Evolutionary conservation across 92 coral and sea anemone genomes (phyloP), one percentile per base, ranked within the genome.

Genomic region (Palythoa caribaeorum): DNA sequence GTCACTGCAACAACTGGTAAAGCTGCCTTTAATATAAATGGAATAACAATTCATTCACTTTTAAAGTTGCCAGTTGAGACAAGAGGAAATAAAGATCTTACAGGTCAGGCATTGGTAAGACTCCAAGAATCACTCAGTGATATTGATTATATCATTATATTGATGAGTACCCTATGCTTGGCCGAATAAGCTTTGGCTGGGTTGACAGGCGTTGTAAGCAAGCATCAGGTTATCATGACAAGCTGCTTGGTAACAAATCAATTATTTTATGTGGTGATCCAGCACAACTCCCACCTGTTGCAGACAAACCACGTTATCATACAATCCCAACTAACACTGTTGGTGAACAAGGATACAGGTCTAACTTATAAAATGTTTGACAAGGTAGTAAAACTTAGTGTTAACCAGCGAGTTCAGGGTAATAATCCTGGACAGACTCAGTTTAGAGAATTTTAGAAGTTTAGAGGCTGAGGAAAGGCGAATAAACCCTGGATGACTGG

Each of bases 231-330:
- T 76, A 53, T 78, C 87, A 90, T 73, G 90, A 93, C 81, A 84
- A 93, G 86, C 74, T 90, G 38, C 88, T 90, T 78, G 93, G 94
- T 21, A 87, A 84, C 63, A 85, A 75, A 69, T 93, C 96, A 10
- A 57, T 91, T 47, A 88, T 93, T 80, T 88, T 93, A 93, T 77
- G 88, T 87, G 95, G 91, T 69, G 93, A 92, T 83, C 90, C 90
- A 87, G 96, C 92, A 74, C 96, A 93, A 86, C 90, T 93, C 51
- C 93, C 93, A n/a, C 92, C 96, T 79, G 96, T 91, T 74, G 93
- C 92, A 89, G 96, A 91, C 83, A 93, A 93, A 89, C 96, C 96
- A 80, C 93, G 86, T 21, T 91, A 89, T 84, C 94, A 93, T 90
- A 73, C 90, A 47, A 89, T 75, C 63, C 91, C 96, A 84, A 89